Base-by-base conservation (phyloP, 1,140 invertebrate species). In the Colletes latitarsis region DNA sequence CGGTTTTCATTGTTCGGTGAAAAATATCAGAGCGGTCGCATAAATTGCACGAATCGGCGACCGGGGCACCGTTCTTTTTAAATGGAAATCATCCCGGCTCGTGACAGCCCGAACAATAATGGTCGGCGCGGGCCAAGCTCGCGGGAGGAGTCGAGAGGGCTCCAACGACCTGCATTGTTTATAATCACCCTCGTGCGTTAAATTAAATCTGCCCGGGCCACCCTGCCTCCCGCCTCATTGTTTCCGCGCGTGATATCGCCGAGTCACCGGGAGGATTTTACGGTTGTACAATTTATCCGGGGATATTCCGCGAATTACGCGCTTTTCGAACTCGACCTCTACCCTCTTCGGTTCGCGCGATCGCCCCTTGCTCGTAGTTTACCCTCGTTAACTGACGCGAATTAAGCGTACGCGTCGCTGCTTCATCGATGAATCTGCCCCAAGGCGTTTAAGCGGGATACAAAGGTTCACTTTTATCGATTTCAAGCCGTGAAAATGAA, bases 221-320 rank as follows among this genome's bases (percentile, higher is more conserved):
- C 58, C 14, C 55, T 30, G 17, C n/a, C 39, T 46, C 52, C 62
- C 39, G 41, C 15, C 64, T 76, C 74, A 81, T 85, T 85, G 83
- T 74, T 80, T 43, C 63, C 53, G 71, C 17, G 60, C 53, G 73
- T 55, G 83, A 21, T 82, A 82, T 82, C 83, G 55, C 39, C 79
- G 46, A 21, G 67, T 64, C 60, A 46, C 39, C 9, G 71, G 41
- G 12, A 60, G 82, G 72, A 85, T 84, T 84, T 82, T 81, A 83
- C 82, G 73, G 82, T 82, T 64, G 52, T 57, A 74, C 78, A 57
- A 85, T 85, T 85, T 84, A 85, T 84, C 58, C 57, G 68, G 71
- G 73, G 77, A 75, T 85, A 81, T 84, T 72, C 70, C 66, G 63
- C 72, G 77, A 84, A 85, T 85, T 81, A 83, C 58, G 60, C 73